Evolutionary conservation across 2,113 vertebrate genomes (phyloP).

Genomic region (Amblyornis subalaris): DNA sequence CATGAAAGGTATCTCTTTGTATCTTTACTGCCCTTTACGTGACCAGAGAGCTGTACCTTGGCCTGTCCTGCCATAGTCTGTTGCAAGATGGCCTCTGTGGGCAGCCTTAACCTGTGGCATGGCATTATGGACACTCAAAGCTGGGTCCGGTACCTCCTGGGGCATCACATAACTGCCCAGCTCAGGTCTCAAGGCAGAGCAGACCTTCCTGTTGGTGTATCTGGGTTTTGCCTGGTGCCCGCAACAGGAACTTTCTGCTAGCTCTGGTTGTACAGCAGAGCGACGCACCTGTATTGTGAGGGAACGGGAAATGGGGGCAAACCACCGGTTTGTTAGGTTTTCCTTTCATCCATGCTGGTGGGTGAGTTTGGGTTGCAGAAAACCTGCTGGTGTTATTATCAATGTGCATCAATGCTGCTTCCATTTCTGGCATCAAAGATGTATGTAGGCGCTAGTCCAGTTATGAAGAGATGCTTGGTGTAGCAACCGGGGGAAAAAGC

Average conservation of each 20-base stretch:
- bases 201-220: rapidly evolving
- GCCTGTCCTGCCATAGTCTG: neutral
- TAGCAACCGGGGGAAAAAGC: neutral
- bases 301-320: neutral
- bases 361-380: neutral
- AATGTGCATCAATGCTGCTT: neutral
- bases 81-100: neutral
- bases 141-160: neutral
- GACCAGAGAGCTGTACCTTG: neutral
- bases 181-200: neutral
- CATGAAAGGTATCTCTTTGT: neutral
- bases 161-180: rapidly evolving
- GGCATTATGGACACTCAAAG: neutral
- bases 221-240: neutral
- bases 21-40: rapidly evolving
- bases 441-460: neutral
- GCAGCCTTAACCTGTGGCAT: neutral
- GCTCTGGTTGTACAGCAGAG: neutral
- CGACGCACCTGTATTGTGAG: too few relatives aligned
- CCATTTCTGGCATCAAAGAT: neutral
- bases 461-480: neutral
- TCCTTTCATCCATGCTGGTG: neutral
- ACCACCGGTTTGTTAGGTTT: neutral
- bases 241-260: neutral
- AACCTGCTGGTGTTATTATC: neutral